Conservation (phyloP, 2,797 vertebrate genomes). For the Melanotaenia boesemani region DNA sequence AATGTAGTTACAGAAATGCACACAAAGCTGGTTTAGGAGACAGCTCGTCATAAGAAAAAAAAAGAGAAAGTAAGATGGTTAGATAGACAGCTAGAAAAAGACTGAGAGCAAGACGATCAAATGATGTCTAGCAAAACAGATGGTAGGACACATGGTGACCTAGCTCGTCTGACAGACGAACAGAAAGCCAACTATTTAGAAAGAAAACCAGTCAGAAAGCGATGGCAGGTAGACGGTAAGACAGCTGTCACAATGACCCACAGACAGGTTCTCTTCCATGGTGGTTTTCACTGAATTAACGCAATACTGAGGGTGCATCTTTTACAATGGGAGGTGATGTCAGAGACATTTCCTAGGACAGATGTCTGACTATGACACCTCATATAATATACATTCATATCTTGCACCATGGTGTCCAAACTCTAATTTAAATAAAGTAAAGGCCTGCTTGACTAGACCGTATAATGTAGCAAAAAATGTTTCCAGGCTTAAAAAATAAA, state of each 20-base stretch:
- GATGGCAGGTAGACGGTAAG: not conserved
- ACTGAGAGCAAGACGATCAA: not conserved
- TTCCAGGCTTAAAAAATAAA: conserved; percentile 45
- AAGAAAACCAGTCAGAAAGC: not conserved
- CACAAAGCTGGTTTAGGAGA: not conserved
- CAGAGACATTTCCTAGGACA: conserved; percentile 41
- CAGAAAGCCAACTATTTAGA: not conserved
- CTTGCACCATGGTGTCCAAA: not conserved
- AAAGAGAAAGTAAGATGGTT: not conserved
- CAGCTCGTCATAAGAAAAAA: not conserved
- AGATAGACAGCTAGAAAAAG: not conserved
- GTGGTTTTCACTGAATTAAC: conserved; percentile 39
- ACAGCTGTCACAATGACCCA: not conserved
- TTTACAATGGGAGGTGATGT: conserved; percentile 24
- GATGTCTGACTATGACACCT: conserved; percentile 22
- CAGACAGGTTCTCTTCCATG: conserved; percentile 7
- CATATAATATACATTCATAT: conserved; percentile 15
- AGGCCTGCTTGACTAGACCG: conserved; percentile 33
- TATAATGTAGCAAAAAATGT: conserved; percentile 21
- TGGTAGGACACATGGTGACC: conserved; percentile 15
- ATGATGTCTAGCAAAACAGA: conserved; percentile 6
- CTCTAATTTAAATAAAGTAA: not conserved
- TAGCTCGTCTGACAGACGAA: not conserved
- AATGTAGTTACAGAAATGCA: not conserved
- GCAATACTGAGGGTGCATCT: conserved; percentile 38